Evolutionary conservation across 1,140 invertebrate genomes (phyloP), one percentile per base, ranked within the genome.

Genomic region (Eciton burchellii): DNA sequence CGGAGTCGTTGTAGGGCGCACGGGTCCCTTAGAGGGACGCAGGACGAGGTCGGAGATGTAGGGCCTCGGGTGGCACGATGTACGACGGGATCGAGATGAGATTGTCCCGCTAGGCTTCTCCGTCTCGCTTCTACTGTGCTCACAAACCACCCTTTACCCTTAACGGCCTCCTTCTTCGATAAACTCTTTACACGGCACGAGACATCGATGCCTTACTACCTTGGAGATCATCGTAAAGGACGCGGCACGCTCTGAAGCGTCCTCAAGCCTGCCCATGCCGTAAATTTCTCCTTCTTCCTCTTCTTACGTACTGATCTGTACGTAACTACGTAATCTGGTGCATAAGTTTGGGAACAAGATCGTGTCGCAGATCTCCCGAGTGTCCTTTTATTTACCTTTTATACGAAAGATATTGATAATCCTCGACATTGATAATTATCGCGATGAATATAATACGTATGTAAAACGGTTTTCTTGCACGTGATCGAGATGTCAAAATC

Each of bases 71-170:
- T 93, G 86, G 88, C 91, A 92, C 91, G 92, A 93, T 93, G 90
- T 94, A 93, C 92, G 92, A 93, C 88, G 92, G 93, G 91, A 93
- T 93, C 90, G 92, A 93, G 92, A 94, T 94, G 93, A 93, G 92
- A 94, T 94, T 94, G 92, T 93, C 92, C 92, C 90, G 89, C 88
- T 90, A 92, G 89, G 87, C 83, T 90, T 70, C 79, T 81, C 52
- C 47, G 43, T 62, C 43, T 56, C 56, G 57, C 84, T 84, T 84
- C 71, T 47, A 29, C 85, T 76, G 86, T 87, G 87, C 89, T 90
- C 87, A 81, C 88, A 87, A 85, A 92, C 91, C 91, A 92, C 91
- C 92, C 92, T 92, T 92, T 92, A 92, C 86, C 90, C 90, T 90
- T 88, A 91, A 91, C 90, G 86, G 85, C 90, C 86, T 90, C 88